Percentiles rank a stretch among this genome's conserved stretches.
Conservation (phyloP, 2,888 invertebrate species). For the Drosophila macrothrix region DNA sequence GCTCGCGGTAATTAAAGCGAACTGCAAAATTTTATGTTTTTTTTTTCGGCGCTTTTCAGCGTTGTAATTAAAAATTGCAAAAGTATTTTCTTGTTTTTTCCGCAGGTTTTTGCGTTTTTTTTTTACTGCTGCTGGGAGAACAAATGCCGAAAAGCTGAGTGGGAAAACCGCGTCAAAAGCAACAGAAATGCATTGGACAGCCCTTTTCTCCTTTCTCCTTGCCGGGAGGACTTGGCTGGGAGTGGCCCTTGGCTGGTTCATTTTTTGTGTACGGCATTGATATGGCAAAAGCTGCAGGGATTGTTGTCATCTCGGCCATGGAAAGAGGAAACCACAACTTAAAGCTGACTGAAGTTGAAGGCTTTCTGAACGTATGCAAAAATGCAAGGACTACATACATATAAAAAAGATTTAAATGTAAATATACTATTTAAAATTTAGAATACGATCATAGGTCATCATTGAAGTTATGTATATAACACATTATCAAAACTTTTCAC, state of each 20-base stretch:
- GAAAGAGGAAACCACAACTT: constrained; percentile 36
- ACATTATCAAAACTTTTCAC: constrained; percentile 12
- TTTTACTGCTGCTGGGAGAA: constrained; percentile 37
- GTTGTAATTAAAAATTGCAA: constrained; percentile 80
- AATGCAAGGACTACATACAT: too few relatives aligned
- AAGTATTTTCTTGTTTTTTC: constrained; percentile 54
- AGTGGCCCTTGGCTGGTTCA: constrained; percentile 22
- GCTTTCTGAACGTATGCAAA: constrained; percentile 4
- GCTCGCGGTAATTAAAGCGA: constrained; percentile 75
- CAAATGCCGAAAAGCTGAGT: constrained; percentile 66
- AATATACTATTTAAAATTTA: neutral
- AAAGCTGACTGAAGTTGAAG: constrained; percentile 26
- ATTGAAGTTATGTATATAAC: neutral
- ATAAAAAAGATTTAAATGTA: neutral
- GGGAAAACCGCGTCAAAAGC: constrained; percentile 79
- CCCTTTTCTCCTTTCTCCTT: constrained; percentile 22
- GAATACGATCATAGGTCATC: neutral
- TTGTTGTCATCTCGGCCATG: constrained; percentile 42
- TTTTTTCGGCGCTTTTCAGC: constrained; percentile 75
- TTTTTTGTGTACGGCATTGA: constrained; percentile 62
- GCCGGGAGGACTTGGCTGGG: constrained; percentile 40
- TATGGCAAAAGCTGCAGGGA: constrained; percentile 59
- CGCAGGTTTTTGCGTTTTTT: constrained; percentile 7
- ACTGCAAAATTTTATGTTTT: constrained; percentile 55
- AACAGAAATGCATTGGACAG: constrained; percentile 72